phyloP scores from a whole-genome alignment of 2,888 invertebrate species.

The Macaria liturata region DNA sequence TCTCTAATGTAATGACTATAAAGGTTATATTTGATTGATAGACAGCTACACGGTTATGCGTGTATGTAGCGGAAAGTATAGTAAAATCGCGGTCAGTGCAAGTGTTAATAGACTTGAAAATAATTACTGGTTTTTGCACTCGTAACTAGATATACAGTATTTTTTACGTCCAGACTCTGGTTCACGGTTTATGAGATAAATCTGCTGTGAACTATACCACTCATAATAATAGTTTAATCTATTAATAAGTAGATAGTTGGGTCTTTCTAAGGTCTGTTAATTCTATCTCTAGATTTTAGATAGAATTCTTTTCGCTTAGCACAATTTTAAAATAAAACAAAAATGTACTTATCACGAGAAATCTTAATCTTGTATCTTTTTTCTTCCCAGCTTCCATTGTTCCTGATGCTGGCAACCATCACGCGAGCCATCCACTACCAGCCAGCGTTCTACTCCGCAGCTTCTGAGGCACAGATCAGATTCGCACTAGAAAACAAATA shows the following conservation, averaged over 20 bases:
- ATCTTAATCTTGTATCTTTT: too few relatives aligned
- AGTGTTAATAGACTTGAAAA: slow-evolving; percentile 23
- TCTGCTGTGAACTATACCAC: too few relatives aligned
- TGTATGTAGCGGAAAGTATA: slow-evolving; percentile 29
- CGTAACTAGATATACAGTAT: slow-evolving; percentile 8
- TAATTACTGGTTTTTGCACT: slow-evolving; percentile 21
- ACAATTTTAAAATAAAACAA: too few relatives aligned
- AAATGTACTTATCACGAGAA: too few relatives aligned
- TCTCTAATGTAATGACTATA: slow-evolving; percentile 8
- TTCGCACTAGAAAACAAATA: slow-evolving; percentile 74
- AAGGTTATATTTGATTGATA: slow-evolving; percentile 13
- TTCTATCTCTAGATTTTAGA: too few relatives aligned
- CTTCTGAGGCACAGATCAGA: slow-evolving; percentile 65
- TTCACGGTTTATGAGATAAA: not conserved
- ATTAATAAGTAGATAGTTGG: too few relatives aligned
- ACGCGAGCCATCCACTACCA: slow-evolving; percentile 28
- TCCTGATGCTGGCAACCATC: slow-evolving; percentile 42
- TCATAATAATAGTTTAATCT: too few relatives aligned
- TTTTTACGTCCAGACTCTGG: slow-evolving; percentile 1
- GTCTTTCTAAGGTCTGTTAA: too few relatives aligned
- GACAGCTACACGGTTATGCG: slow-evolving; percentile 20
- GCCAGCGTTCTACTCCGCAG: slow-evolving; percentile 47
- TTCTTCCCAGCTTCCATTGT: slow-evolving; percentile 45
- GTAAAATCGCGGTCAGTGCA: slow-evolving; percentile 24
- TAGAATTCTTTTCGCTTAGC: too few relatives aligned